Evolutionary conservation across 2,113 vertebrate species (phyloP), one percentile per base, ranked within the genome.

Genomic region (Synodontis membranacea): DNA sequence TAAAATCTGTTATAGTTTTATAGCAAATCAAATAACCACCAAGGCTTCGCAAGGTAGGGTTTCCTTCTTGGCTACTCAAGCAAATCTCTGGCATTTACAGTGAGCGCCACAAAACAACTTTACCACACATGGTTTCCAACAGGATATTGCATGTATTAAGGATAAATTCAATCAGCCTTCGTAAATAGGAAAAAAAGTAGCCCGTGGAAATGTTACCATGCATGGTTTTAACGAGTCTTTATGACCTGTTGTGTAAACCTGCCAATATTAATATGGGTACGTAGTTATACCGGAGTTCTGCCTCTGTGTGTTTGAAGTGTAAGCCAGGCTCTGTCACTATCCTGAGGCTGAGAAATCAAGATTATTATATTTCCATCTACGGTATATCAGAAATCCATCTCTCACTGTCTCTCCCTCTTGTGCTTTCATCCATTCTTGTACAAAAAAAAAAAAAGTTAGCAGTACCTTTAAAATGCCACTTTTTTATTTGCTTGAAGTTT

Each of bases 111-210:
- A 14, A 74, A 25, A 31, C 39, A 82, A 37, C 60, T 34, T 82
- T 50, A 72, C 28, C 48, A 44, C 85, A 70, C 28, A 17, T 23
- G 17, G 44, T 25, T 56, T 12, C 50, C 28, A 25, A 56, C 4
- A 19, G 37, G 52, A 86, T 60, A 74, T 82, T 58, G 25, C 78
- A 74, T 82, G 28, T 48, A 74, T 54, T 46, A 70, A 48, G 23
- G 60, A 86, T 60, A 46, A 72, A 58, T 82, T 86, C 52, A 82
- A 80, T 86, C 74, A 81, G 62, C 39, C 54, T 78, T 60, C 78
- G 70, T 78, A 83, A 87, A 66, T 86, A 85, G 64, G 28, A 64
- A 62, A 83, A 19, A 58, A 83, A 62, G 56, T 52, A 87, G 81
- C 70, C 86, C 17, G 86, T 83, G 70, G 86, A 78, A 83, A 76